Conservation (phyloP, 2,113 vertebrate genomes). For the Eleginops maclovinus region DNA sequence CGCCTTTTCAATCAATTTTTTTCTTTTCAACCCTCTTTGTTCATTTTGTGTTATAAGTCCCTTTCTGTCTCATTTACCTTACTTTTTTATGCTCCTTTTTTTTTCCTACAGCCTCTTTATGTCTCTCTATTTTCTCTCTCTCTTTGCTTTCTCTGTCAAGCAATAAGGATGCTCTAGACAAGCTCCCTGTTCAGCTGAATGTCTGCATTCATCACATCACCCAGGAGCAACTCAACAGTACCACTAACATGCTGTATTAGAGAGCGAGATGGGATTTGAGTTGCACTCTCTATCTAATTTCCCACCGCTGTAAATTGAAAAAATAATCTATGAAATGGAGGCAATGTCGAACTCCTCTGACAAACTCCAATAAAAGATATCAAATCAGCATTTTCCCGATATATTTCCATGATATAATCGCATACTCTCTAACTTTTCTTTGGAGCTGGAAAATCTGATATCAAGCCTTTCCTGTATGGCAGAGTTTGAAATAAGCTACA, state of each 20-base stretch:
- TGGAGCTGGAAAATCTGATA: slow-evolving; percentile 28
- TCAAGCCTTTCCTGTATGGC: slow-evolving; percentile 20
- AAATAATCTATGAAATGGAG: slow-evolving; percentile 31
- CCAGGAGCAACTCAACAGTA: slow-evolving; percentile 50
- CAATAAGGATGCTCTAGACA: slow-evolving; percentile 36
- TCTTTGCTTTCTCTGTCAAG: background rate
- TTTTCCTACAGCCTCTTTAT: background rate
- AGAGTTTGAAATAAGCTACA: slow-evolving; percentile 36
- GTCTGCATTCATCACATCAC: slow-evolving; percentile 67
- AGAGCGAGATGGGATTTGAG: slow-evolving; percentile 46
- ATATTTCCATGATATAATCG: slow-evolving; percentile 27
- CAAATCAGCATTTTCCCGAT: slow-evolving; percentile 53
- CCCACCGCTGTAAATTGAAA: slow-evolving; percentile 42
- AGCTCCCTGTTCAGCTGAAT: slow-evolving; percentile 46
- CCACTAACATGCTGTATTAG: slow-evolving; percentile 47
- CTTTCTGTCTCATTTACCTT: background rate
- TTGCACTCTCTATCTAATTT: slow-evolving; percentile 55
- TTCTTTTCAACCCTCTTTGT: background rate
- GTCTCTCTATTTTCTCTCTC: background rate
- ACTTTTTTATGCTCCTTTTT: slow-evolving; percentile 7
- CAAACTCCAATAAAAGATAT: slow-evolving; percentile 48
- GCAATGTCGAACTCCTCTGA: slow-evolving; percentile 15
- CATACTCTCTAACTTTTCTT: slow-evolving; percentile 44
- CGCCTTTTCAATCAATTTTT: background rate
- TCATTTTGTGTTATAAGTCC: slow-evolving; percentile 2